Evolutionary conservation across 92 coral and sea anemone genomes (phyloP), one percentile per base, ranked within the genome.

Genomic region (Virgularia gustaviana): DNA sequence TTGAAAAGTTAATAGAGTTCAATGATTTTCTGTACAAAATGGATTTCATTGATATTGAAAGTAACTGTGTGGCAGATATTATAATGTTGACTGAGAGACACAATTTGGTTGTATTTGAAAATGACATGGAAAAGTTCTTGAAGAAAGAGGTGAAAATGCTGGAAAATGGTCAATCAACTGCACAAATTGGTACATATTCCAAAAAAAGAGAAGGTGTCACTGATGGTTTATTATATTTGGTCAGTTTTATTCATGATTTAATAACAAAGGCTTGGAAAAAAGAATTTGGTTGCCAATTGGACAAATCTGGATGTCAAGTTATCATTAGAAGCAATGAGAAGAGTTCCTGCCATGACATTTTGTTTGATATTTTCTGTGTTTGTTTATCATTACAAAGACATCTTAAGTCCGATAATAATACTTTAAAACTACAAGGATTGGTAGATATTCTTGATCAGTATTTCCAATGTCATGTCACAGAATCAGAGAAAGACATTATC

Each of bases 61-160:
- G n/a, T n/a, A n/a, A n/a, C n/a, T n/a, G n/a, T n/a, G n/a, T n/a
- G n/a, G n/a, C n/a, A n/a, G n/a, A n/a, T n/a, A n/a, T n/a, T n/a
- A n/a, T n/a, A n/a, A n/a, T 52, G 58, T 52, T 52, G 22, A 52
- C 58, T 2, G 31, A 16, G 28, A 52, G 28, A 52, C 58, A 52
- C 7, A 51, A 68, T 38, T 9, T 68, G 49, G 35, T 68, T 68
- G 75, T 49, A 38, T 68, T 68, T 49, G 55, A 68, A 16, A 27
- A 49, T 0, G 36, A 22, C 3, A 27, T 47, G 36, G 31, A 18
- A 30, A 11, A 35, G 36, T 31, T 68, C 22, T 30, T 34, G 16
- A 49, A 49, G 8, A 25, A 65, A 31, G 25, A 19, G 18, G 1
- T 33, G 66, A 32, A 13, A 35, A 60, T 60, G 66, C 19, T 9